phyloP scores from a whole-genome alignment of 2,888 invertebrate genomes.

The Drosophila siamana region DNA sequence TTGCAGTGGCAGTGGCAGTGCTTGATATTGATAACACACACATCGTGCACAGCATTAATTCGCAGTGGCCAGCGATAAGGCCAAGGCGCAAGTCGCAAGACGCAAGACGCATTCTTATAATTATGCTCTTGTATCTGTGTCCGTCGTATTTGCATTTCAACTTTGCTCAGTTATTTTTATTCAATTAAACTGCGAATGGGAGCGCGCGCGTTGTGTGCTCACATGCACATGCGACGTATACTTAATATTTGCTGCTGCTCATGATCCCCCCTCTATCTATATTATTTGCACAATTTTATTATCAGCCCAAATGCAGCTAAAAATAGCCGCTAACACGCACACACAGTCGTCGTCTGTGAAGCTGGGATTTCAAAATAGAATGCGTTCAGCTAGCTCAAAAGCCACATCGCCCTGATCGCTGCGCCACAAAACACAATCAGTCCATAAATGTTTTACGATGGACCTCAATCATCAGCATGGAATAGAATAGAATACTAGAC shows the following conservation, averaged over 20 bases:
- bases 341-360: not conserved
- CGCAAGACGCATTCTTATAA: not conserved
- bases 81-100: slow-evolving; percentile 28
- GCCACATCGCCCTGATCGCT: not conserved
- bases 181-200: slow-evolving; percentile 1
- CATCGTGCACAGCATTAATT: not conserved
- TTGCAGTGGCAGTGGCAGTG: slow-evolving; percentile 2
- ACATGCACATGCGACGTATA: not conserved
- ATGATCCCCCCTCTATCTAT: not conserved
- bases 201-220: not conserved
- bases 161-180: slow-evolving; percentile 6
- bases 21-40: not conserved
- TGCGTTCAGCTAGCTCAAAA: not conserved
- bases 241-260: not conserved
- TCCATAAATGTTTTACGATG: slow-evolving; percentile 2
- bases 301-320: not conserved
- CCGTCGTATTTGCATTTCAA: slow-evolving; percentile 4
- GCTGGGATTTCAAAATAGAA: not conserved
- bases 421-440: not conserved
- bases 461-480: not conserved
- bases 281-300: not conserved
- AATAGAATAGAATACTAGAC: too few relatives aligned
- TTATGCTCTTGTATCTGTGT: not conserved
- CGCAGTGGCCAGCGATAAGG: slow-evolving; percentile 35
- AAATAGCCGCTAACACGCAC: not conserved